phyloP scores from a whole-genome alignment of 1,140 invertebrate genomes.

The Samia ricini region DNA sequence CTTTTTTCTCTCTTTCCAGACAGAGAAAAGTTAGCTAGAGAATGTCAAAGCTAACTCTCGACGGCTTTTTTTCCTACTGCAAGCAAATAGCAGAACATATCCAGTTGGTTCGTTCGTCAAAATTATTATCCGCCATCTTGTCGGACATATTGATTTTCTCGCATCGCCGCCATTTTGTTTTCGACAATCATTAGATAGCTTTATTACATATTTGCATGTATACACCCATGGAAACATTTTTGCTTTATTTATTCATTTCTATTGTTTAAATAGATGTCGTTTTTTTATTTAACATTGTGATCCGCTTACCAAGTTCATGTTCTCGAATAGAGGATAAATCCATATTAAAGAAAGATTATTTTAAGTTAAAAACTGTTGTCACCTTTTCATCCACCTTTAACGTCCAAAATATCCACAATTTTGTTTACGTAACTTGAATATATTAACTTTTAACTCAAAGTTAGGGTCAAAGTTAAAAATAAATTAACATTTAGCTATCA shows the following conservation, averaged over 20 bases:
- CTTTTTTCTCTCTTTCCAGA: constrained; percentile 55
- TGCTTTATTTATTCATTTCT: not conserved
- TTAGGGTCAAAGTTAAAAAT: no score
- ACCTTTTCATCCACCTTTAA: no score
- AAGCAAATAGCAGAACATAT: constrained; percentile 76
- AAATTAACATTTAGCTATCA: no score
- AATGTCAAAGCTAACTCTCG: constrained; percentile 72
- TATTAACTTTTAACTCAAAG: no score
- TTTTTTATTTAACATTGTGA: no score
- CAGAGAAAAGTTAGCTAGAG: constrained; percentile 42
- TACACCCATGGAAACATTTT: no score
- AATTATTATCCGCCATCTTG: constrained; percentile 28
- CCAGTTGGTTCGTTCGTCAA: constrained; percentile 69
- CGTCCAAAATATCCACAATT: no score
- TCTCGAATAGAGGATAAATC: no score
- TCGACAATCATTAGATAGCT: not conserved
- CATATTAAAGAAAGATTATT: no score
- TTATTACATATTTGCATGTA: not conserved
- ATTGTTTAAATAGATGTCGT: not conserved
- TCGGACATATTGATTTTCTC: constrained; percentile 19
- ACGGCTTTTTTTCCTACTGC: constrained; percentile 76
- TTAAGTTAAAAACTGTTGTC: no score
- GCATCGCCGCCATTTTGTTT: constrained; percentile 22
- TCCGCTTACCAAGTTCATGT: no score
- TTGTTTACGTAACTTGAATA: no score